phyloP scores from a whole-genome alignment of 2,113 vertebrate genomes.

The Microtus richardsoni region DNA sequence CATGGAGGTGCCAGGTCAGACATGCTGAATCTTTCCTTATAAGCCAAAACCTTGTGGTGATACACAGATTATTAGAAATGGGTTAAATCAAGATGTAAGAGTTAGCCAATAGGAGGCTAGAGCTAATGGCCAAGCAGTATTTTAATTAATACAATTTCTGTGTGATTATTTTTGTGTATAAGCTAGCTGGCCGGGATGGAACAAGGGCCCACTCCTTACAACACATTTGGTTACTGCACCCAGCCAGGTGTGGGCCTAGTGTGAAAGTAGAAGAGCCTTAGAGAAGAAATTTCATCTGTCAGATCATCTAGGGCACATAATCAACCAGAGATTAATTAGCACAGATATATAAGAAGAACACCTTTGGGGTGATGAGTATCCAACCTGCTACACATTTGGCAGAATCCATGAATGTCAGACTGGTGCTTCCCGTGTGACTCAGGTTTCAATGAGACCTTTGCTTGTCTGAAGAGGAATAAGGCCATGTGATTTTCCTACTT shows the following conservation, averaged over 20 bases:
- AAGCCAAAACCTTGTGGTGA: too few species aligned
- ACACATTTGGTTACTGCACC: background rate
- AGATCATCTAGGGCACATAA: background rate
- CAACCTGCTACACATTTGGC: background rate
- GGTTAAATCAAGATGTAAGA: too few species aligned
- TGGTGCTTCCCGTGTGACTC: background rate
- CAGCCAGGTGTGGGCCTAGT: background rate
- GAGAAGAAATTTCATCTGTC: background rate
- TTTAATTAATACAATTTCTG: too few species aligned
- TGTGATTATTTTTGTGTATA: too few species aligned
- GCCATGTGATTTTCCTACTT: background rate
- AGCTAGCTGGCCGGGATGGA: too few species aligned
- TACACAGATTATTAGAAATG: too few species aligned
- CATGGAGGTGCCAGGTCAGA: too few species aligned
- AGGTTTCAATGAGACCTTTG: background rate
- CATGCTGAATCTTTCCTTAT: too few species aligned
- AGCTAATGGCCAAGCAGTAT: too few species aligned
- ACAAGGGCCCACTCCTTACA: too few species aligned
- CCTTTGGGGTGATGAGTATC: background rate
- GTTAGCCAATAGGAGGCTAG: too few species aligned
- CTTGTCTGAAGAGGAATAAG: background rate
- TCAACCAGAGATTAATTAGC: background rate
- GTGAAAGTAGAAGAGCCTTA: background rate
- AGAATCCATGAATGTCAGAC: background rate
- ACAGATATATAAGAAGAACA: background rate